Evolutionary conservation across 2,888 invertebrate species (phyloP).

Genomic region (Tetragnatha montana): DNA sequence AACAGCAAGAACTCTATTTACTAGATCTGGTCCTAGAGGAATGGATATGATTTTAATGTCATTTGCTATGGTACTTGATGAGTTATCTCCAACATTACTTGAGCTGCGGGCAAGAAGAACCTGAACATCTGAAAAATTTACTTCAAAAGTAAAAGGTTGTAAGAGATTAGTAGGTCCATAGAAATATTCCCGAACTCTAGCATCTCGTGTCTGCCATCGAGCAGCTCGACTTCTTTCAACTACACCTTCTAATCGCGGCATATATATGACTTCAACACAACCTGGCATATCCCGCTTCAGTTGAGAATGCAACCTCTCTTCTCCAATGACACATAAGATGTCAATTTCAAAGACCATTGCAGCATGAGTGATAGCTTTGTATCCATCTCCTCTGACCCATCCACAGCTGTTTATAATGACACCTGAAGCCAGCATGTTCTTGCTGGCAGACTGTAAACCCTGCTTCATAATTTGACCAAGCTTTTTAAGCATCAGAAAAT

Average conservation of each 20-base stretch:
- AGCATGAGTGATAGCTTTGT: slow-evolving; percentile 88
- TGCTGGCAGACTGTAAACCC: slow-evolving; percentile 86
- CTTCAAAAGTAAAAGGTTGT: slow-evolving; percentile 95
- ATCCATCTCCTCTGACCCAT: slow-evolving; percentile 92
- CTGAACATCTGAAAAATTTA: slow-evolving; percentile 91
- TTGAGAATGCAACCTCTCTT: slow-evolving; percentile 96
- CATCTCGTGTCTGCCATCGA: slow-evolving; percentile 86
- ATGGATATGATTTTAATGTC: slow-evolving; percentile 88
- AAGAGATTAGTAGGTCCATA: slow-evolving; percentile 88
- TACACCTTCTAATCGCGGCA: slow-evolving; percentile 97
- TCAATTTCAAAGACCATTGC: slow-evolving; percentile 96
- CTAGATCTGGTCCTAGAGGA: slow-evolving; percentile 82
- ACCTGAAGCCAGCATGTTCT: slow-evolving; percentile 83
- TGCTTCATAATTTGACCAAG: slow-evolving; percentile 90
- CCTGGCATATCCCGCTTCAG: slow-evolving; percentile 93
- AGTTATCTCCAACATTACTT: slow-evolving; percentile 85
- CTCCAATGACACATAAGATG: slow-evolving; percentile 94
- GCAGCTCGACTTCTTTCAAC: slow-evolving; percentile 87
- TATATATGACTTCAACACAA: slow-evolving; percentile 92
- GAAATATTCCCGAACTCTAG: slow-evolving; percentile 93
- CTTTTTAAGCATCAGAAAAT: slow-evolving; percentile 87
- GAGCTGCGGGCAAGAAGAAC: slow-evolving; percentile 85
- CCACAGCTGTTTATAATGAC: slow-evolving; percentile 98
- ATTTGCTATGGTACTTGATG: slow-evolving; percentile 97
- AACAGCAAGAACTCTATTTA: slow-evolving; percentile 93